Percentiles rank a stretch among this genome's conserved stretches.
phyloP scores from a whole-genome alignment of 2,888 invertebrate species.

The Leptodirus hochenwartii region DNA sequence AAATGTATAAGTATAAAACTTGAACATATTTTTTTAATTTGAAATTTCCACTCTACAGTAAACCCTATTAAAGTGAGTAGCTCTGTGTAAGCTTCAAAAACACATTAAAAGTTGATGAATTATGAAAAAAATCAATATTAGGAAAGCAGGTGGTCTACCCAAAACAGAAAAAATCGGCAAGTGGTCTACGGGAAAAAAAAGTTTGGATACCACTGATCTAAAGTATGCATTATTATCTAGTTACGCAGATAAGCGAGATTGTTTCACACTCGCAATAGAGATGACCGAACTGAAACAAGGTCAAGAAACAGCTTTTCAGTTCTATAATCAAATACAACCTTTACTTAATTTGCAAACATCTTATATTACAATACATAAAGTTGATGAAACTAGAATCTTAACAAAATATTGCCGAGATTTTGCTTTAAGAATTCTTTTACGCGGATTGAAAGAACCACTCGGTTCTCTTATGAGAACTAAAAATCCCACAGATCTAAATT shows the following conservation, averaged over 20 bases:
- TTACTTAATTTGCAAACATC: slow-evolving; percentile 1
- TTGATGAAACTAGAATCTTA: background rate
- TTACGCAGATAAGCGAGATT: slow-evolving; percentile 4
- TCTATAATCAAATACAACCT: background rate
- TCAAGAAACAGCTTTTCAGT: background rate
- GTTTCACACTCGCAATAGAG: slow-evolving; percentile 1
- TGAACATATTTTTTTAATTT: too few relatives aligned
- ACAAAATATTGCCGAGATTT: background rate
- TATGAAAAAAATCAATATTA: too few relatives aligned
- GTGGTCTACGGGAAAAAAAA: too few relatives aligned
- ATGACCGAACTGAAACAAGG: slow-evolving; percentile 1
- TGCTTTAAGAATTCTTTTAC: background rate
- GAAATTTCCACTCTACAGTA: too few relatives aligned
- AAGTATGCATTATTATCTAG: background rate
- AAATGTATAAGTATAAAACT: too few relatives aligned
- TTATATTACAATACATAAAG: slow-evolving; percentile 3
- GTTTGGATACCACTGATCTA: too few relatives aligned
- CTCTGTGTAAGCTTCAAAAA: too few relatives aligned
- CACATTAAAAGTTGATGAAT: too few relatives aligned
- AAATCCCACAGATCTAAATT: background rate
- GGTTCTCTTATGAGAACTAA: background rate
- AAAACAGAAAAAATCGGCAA: too few relatives aligned
- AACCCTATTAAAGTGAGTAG: too few relatives aligned
- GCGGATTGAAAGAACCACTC: background rate
- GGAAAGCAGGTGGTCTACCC: too few relatives aligned